phyloP scores from a whole-genome alignment of 2,888 invertebrate species.

The Leucoma salicis region DNA sequence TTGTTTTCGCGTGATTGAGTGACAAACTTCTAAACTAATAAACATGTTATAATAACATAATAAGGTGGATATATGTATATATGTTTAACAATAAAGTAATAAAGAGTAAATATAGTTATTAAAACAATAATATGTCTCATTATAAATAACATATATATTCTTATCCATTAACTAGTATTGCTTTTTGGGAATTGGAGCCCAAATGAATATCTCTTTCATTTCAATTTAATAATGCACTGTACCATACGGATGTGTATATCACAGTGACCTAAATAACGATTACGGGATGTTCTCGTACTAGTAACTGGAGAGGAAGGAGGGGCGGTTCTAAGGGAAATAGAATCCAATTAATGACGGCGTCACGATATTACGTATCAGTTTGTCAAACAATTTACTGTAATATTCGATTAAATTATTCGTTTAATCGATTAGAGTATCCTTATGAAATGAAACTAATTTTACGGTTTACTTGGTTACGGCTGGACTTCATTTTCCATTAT shows the following conservation, averaged over 20 bases:
- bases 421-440: conserved; percentile 6
- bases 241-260: conserved; percentile 43
- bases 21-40: too few species aligned
- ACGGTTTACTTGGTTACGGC: too few species aligned
- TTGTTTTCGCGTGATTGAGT: too few species aligned
- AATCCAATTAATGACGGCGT: conserved; percentile 35
- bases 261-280: conserved; percentile 58
- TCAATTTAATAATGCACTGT: conserved; percentile 54
- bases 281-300: conserved; percentile 36
- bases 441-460: too few species aligned
- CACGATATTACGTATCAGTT: conserved; percentile 19
- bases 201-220: conserved; percentile 52
- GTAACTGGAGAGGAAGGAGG: conserved; percentile 24
- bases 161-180: conserved; percentile 29
- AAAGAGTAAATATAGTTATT: too few species aligned
- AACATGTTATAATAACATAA: too few species aligned
- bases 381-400: conserved; percentile 14
- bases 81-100: background rate
- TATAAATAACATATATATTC: conserved; percentile 30
- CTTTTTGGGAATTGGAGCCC: conserved; percentile 43
- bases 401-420: conserved; percentile 6
- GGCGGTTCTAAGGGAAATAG: conserved; percentile 27
- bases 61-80: background rate
- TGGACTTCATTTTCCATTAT: too few species aligned
- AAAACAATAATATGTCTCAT: conserved; percentile 32